Evolutionary conservation across 2,113 vertebrate species (phyloP), one percentile per base, ranked within the genome.

Genomic region (Macaca nemestrina): DNA sequence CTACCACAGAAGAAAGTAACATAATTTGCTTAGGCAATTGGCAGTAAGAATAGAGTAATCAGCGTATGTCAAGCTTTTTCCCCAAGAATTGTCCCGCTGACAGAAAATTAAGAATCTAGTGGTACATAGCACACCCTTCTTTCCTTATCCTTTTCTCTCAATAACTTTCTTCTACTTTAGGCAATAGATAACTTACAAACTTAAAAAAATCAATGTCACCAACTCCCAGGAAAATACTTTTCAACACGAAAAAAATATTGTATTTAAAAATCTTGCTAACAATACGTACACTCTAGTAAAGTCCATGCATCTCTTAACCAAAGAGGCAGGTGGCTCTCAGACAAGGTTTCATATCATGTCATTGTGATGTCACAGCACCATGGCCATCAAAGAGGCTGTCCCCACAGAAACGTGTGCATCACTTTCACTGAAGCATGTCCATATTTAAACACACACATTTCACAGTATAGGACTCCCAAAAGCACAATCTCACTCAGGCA

Each of bases 221-320:
- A 96, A n/a, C 22, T 97, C 83, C 40, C 67, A 96, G n/a, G 76
- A 88, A 97, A 97, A 90, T 23, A 84, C 3, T 93, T 94, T 86
- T 86, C 57, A 76, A 90, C 30, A 72, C 14, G 84, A 88, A 90
- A 52, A n/a, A 45, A 64, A 32, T 32, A 64, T 0, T 16, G 0
- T 86, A 88, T 61, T 97, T 86, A 80, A 90, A 95, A 96, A 80
- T 10, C 13, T 88, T 64, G 43, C 94, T 95, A 97, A 67, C 6
- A 78, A 59, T 45, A 86, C 13, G 11, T 35, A 85, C 22, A 45
- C 61, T 82, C 90, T n/a, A 7, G 40, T 27, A 79, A 52, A 93
- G 12, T 55, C 35, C 70, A 90, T 35, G 50, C 20, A 48, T 57
- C 57, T 92, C 79, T 90, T 86, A 90, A 61, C 32, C 52, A 61